These are phyloP conservation scores for Diprion similis DNA, from an alignment of 1,140 invertebrate species.

Conservation along the genomic window DNA sequence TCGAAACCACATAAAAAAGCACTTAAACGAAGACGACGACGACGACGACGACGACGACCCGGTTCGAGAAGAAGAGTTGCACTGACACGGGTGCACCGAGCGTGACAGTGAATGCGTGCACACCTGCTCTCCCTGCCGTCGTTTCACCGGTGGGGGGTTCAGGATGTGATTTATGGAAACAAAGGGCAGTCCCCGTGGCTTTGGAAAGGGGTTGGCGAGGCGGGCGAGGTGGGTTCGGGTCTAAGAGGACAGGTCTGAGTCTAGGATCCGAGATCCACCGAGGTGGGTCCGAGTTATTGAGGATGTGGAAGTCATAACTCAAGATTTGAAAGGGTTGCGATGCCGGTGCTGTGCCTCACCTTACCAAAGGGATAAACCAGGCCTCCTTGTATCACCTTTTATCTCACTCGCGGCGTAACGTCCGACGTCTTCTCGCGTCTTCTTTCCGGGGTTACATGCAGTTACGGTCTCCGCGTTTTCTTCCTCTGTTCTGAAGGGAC, in stretches of 20 bases:
- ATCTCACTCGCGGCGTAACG: neutral
- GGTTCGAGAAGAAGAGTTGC: slow-evolving; percentile 35
- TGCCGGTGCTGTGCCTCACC: neutral
- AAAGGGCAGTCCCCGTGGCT: slow-evolving; percentile 26
- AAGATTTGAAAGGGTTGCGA: slow-evolving; percentile 11
- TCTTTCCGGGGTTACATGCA: neutral
- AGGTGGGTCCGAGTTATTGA: slow-evolving; percentile 11
- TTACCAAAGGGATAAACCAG: no score
- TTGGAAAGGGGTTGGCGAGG: neutral
- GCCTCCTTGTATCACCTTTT: no score
- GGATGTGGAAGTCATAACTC: slow-evolving; percentile 13
- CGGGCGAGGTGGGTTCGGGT: neutral
- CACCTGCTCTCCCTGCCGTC: slow-evolving; percentile 56
- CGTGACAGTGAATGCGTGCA: slow-evolving; percentile 58
- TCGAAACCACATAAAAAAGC: slow-evolving; percentile 54
- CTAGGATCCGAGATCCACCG: neutral
- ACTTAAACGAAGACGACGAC: slow-evolving; percentile 39
- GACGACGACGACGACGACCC: neutral
- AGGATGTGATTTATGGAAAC: slow-evolving; percentile 54
- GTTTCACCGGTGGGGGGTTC: slow-evolving; percentile 1
- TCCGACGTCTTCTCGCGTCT: neutral
- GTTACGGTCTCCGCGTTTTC: no score
- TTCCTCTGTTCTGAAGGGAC: no score
- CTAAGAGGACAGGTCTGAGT: neutral
- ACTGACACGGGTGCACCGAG: slow-evolving; percentile 51